phyloP scores from a whole-genome alignment of 2,888 invertebrate genomes.

The Polia nebulosa region DNA sequence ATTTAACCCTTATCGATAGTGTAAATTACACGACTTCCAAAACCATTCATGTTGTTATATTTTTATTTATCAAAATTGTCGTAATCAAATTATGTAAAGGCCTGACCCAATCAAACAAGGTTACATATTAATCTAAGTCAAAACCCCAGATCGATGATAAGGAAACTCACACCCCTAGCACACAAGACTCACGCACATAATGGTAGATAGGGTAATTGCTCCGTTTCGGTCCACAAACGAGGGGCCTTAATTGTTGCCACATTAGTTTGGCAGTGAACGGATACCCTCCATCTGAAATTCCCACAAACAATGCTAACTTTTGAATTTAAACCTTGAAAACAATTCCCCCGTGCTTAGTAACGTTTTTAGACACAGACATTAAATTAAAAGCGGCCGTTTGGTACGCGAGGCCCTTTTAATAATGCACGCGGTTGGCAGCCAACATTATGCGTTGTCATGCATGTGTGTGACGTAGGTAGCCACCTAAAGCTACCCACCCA shows the following conservation, averaged over 20 bases:
- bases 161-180: slow-evolving; percentile 38
- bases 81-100: neutral
- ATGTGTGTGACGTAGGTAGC: slow-evolving; percentile 66
- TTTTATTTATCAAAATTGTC: neutral
- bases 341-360: slow-evolving; percentile 63
- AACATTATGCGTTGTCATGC: slow-evolving; percentile 81
- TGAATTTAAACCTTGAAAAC: slow-evolving; percentile 63
- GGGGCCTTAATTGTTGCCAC: slow-evolving; percentile 55
- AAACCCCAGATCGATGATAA: slow-evolving; percentile 34
- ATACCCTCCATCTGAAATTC: slow-evolving; percentile 42
- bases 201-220: slow-evolving; percentile 54
- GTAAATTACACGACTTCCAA: neutral
- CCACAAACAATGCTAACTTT: slow-evolving; percentile 46
- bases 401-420: slow-evolving; percentile 77
- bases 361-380: slow-evolving; percentile 72
- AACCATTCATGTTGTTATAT: neutral
- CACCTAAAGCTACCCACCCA: slow-evolving; percentile 60
- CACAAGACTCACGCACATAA: slow-evolving; percentile 44
- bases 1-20: no score
- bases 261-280: slow-evolving; percentile 57
- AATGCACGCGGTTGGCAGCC: slow-evolving; percentile 76
- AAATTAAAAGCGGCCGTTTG: slow-evolving; percentile 77
- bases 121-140: slow-evolving; percentile 24
- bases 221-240: slow-evolving; percentile 46
- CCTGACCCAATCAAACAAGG: slow-evolving; percentile 5